Evolutionary conservation across 1,140 invertebrate species (phyloP), one percentile per base, ranked within the genome.

Genomic region (Cydia fagiglandana): DNA sequence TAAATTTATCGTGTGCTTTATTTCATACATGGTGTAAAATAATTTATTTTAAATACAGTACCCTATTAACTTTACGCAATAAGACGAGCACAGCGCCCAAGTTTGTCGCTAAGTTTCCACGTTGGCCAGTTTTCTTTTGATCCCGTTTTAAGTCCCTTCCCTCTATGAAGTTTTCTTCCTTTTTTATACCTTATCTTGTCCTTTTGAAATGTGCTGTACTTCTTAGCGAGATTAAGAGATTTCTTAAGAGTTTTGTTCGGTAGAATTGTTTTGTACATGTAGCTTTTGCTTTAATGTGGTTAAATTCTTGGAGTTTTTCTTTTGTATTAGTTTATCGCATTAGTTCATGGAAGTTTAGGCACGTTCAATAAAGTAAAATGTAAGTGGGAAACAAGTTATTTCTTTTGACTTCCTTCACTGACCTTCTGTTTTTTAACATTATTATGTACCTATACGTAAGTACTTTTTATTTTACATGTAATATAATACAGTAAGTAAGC

Each of bases 131-230:
- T 68, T 70, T 70, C 66, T 70, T 70, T 70, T 70, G 66, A 70
- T 70, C 66, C 66, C n/a, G 9, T 2, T 70, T 68, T 41, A 41
- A 70, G 34, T 15, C 7, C 34, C 15, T 38, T 70, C 13, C 30
- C 24, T 28, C 64, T 45, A 70, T 70, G 17, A 70, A 70, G 13
- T 70, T 70, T 70, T 38, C 28, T 45, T 34, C 30, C 66, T 17
- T 70, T 70, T 70, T 70, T 70, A 70, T 70, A 70, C 66, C 30
- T 41, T 70, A 70, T 70, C 66, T 70, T 17, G 38, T 70, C 66
- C 66, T 70, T 38, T 20, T 70, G n/a, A 70, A 70, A 70, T 45
- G 66, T 70, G 66, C 34, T 68, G 64, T 68, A 68, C 34, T 70
- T 3, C 34, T 70, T 70, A 20, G 30, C 66, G 66, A 38, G 66